Base-by-base conservation (phyloP, 2,113 vertebrate genomes). In the Fulmarus glacialis region DNA sequence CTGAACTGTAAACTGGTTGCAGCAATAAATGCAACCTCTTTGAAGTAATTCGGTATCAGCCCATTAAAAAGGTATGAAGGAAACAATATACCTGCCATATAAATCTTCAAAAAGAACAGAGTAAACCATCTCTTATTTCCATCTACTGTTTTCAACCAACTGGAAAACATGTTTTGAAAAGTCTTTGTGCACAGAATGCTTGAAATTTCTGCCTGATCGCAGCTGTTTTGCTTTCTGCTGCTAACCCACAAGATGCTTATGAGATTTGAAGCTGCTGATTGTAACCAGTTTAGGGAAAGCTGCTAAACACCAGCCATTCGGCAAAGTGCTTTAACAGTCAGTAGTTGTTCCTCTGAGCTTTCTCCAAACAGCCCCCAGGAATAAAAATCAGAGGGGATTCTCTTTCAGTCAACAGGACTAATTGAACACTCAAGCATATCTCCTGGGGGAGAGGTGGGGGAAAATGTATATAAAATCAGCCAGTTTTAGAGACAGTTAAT, bases 321-420 rank as follows among this genome's bases (percentile, higher is more conserved):
- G 53, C n/a, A 70, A 93, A 89, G n/a, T 82, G 75, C 36, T 96
- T 91, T 64, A 82, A 42, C 81, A 89, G 55, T 63, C 90, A 93
- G 78, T 75, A 64, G 60, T 45, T 66, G 34, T 3, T 90, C 86
- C 77, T 91, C 73, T 87, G 83, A 87, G 83, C 38, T 93, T 93
- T 82, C 60, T 68, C 53, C 62, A 34, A 64, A 48, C 32, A 67
- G 24, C 29, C 6, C 47, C 38, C 48, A 56, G 84, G 82, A 96
- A 88, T 77, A 67, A 85, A 93, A 89, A 48, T 67, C 92, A 78
- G 84, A 87, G 12, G 53, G 38, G 58, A 81, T 88, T 91, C 38
- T 87, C 80, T 93, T 96, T 80, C 83, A 53, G 74, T 82, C 81
- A 91, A 58, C 38, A 70, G 26, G 40, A 79, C 2, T 9, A 68